Base-by-base conservation (phyloP, 2,888 invertebrate species). In the Hetaerina titia region DNA sequence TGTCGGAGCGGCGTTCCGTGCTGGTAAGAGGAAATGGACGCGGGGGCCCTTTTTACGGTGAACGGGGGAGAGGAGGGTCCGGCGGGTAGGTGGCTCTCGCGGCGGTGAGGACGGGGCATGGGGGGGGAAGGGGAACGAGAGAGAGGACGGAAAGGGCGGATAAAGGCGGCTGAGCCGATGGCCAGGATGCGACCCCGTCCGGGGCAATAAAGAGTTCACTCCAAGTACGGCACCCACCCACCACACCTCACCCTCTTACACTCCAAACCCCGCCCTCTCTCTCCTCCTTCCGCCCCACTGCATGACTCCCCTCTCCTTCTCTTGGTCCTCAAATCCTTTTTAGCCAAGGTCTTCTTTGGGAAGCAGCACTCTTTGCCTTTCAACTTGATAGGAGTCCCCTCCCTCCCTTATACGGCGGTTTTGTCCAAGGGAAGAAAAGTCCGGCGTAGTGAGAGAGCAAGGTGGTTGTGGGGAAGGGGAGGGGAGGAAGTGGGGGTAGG, bases 151-250 rank as follows among this genome's bases (percentile, higher is more conserved):
- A 81, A 60, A 60, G 60, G 60, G 60, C 60, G 60, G 60, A 60
- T 60, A 60, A 60, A 81, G 81, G 81, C 81, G 81, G 81, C 81
- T 81, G 81, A 81, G 81, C 81, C 81, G 81, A 81, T 81, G 81
- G 81, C 81, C 25, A 81, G 81, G 81, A 81, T 81, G 81, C 81
- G 31, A 81, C 81, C 81, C 81, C 81, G 81, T 81, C 81, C 81
- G 81, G 81, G 81, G 81, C 81, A 81, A 81, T 81, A 81, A 81
- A 81, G 81, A 81, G 81, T 81, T 81, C 81, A 81, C 81, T 81
- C 81, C 81, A 25, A 69, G 81, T 81, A 81, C 81, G 81, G 81
- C 81, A 31, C 81, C 81, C n/a, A 6, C 81, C 81, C 4, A 45
- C 45, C 45, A 45, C 45, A 17, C 69, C 69, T 69, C 22, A 25